Evolutionary conservation across 2,888 invertebrate species (phyloP).

Genomic region (Tribolium freemani): DNA sequence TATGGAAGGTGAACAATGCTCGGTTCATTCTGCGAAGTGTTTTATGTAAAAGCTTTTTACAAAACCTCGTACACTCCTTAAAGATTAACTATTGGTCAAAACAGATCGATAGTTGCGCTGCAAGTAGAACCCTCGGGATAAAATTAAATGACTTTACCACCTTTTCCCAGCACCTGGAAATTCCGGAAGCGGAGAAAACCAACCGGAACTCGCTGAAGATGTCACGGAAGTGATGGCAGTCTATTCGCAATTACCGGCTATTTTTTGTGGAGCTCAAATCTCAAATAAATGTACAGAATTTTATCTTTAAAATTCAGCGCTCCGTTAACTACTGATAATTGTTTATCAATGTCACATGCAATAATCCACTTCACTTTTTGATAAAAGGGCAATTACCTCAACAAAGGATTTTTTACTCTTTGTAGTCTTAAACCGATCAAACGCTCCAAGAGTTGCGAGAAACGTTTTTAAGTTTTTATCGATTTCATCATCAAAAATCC

Average conservation of each 20-base stretch:
- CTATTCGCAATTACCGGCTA: conserved; percentile 19
- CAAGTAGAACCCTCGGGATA: neutral
- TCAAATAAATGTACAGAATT: no score
- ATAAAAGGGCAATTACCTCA: conserved; percentile 20
- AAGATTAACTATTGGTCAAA: conserved; percentile 5
- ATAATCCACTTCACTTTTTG: neutral
- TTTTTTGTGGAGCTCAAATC: no score
- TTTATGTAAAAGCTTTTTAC: neutral
- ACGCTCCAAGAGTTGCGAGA: conserved; percentile 1
- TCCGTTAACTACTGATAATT: conserved; percentile 7
- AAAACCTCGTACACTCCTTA: neutral
- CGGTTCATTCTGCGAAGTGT: neutral
- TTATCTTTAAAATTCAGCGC: neutral
- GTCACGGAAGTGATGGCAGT: conserved; percentile 14
- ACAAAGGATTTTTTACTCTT: conserved; percentile 21
- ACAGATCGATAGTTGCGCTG: conserved; percentile 9
- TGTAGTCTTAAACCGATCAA: conserved; percentile 5
- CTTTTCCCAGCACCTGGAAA: conserved; percentile 22
- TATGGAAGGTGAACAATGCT: neutral
- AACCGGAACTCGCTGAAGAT: conserved; percentile 19
- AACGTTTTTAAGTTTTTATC: neutral
- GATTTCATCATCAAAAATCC: neutral
- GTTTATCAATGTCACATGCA: conserved; percentile 11
- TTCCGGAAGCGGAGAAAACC: conserved; percentile 23
- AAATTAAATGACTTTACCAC: conserved; percentile 21